Evolutionary conservation across 2,797 vertebrate genomes (phyloP), one percentile per base, ranked within the genome.

Genomic region (Crocidura indochinensis): DNA sequence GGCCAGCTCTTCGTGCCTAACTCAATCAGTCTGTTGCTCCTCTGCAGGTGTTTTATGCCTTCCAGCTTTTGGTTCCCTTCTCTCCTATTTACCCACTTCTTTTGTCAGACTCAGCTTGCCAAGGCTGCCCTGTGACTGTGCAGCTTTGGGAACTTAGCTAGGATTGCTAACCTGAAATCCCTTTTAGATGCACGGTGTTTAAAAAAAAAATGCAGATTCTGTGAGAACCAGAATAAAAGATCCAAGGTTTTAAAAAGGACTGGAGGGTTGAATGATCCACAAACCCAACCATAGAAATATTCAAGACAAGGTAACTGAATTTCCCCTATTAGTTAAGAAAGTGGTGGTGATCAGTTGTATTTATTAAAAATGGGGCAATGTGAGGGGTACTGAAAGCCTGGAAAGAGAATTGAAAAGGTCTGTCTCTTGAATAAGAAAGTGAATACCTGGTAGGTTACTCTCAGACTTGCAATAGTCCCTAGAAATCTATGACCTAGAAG

Each of bases 211-310:
- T 38, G 38, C 64, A 29, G 31, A 77, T 27, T 51, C 8, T 4
- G 29, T 29, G 38, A 7, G 29, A 75, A 65, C 65, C 68, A 81
- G 73, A 65, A 74, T 44, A 75, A 47, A 90, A 81, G 53, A 8
- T 19, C 77, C 31, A 68, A 46, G 31, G 17, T 2, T 91, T 85
- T 44, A 14, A 78, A 56, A 87, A 90, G 29, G 67, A 85, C 46
- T 4, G 22, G 8, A 46, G 26, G 9, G 6, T 6, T 47, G 12
- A 79, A 46, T 84, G 38, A 46, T 72, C 46, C 64, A 71, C 29
- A 92, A 84, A 71, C 6, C 7, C 47, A 20, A 46, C n/a, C 51
- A 22, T 7, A 11, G 75, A 19, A n/a, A 82, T 26, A 20, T 26
- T 60, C 7, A 0, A 80, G 29, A 85, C 12, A 49, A 80, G 29